Base-by-base conservation (phyloP, 2,797 vertebrate genomes). In the Acanthurus tractus region DNA sequence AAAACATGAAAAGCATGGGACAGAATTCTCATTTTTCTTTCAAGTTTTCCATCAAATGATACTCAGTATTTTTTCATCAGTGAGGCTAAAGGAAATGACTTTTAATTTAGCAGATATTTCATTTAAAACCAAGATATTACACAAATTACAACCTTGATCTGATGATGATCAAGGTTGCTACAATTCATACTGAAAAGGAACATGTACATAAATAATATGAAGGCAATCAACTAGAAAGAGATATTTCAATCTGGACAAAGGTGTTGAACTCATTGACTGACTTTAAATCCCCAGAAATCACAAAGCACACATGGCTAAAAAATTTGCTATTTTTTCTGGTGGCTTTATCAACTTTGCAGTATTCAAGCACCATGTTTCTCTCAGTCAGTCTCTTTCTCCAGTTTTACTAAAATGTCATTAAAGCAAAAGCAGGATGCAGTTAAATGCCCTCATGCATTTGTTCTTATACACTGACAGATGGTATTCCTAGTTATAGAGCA, bases 391-490 rank as follows among this genome's bases (percentile, higher is more conserved):
- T 68, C 18, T 58, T 83, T 86, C 62, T 66, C 67, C 61, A 77
- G n/a, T 84, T 84, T 84, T 54, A 46, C 56, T 63, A 29, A 65
- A 82, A 72, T 82, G 57, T 74, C 66, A 84, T 86, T 89, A 88
- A 90, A 90, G 79, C 34, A 44, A 50, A 68, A 83, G 74, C 70
- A 82, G 65, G 66, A 29, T 29, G 25, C 25, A 29, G 25, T 29
- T 29, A 29, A 29, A 52, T 75, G 70, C 49, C 68, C 72, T 75
- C 50, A 57, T 84, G 62, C 46, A 83, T 86, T 86, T 87, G 75
- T 87, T 92, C 81, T 82, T 78, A 84, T 74, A 83, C 78, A 70
- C 18, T 79, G 71, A 76, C 88, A 93, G 89, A 93, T 90, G 87
- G 87, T 56, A 63, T 72, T 76, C 66, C 70, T 69, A 55, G 68